Conservation (phyloP, 2,797 vertebrate species). For the Pseudomugil tenellus region DNA sequence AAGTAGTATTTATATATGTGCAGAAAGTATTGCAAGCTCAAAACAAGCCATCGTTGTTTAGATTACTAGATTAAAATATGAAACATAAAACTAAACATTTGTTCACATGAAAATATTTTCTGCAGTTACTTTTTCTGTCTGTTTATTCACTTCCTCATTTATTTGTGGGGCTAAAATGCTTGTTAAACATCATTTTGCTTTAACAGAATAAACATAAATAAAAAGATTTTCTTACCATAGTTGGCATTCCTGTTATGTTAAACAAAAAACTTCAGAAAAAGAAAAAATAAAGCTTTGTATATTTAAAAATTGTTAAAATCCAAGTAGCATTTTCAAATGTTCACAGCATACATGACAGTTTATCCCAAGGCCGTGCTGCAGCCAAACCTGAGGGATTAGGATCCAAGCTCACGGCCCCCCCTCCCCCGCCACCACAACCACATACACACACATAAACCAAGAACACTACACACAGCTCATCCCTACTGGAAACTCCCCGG, state of each 20-base stretch:
- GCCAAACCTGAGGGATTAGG: slow-evolving; percentile 87
- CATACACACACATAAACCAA: slow-evolving; percentile 14
- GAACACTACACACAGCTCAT: slow-evolving; percentile 75
- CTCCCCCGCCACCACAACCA: slow-evolving; percentile 65
- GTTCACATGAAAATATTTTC: background rate
- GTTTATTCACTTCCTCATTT: background rate
- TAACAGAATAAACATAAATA: slow-evolving; percentile 18
- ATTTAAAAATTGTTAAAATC: slow-evolving; percentile 59
- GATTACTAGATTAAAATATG: background rate
- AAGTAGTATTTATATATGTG: background rate
- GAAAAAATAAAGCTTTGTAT: slow-evolving; percentile 23
- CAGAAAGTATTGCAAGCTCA: background rate
- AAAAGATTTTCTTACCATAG: slow-evolving; percentile 81
- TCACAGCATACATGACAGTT: slow-evolving; percentile 77
- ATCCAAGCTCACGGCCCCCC: slow-evolving; percentile 81
- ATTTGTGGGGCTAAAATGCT: slow-evolving; percentile 22
- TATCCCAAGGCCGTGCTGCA: slow-evolving; percentile 77
- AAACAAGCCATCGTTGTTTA: background rate
- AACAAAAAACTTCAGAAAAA: slow-evolving; percentile 32
- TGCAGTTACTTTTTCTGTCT: slow-evolving; percentile 1
- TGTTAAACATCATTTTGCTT: slow-evolving; percentile 17
- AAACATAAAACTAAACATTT: background rate
- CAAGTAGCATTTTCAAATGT: slow-evolving; percentile 71
- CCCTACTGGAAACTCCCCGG: slow-evolving; percentile 60
- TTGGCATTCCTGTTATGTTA: slow-evolving; percentile 49